phyloP scores from a whole-genome alignment of 2,797 vertebrate species.

The Sus cebifrons region DNA sequence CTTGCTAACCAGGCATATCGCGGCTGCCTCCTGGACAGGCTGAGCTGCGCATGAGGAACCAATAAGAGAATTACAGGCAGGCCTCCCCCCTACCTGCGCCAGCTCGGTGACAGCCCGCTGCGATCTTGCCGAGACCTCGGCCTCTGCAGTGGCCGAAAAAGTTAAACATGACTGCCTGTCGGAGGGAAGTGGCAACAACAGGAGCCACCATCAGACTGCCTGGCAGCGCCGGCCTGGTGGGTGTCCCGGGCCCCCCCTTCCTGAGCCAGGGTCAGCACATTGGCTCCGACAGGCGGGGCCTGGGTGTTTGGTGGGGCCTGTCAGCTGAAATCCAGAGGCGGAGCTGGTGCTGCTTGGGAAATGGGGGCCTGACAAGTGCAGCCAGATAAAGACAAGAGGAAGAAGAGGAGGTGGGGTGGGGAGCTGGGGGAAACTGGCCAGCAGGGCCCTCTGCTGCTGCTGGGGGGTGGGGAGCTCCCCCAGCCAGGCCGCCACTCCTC shows the following conservation, averaged over 20 bases:
- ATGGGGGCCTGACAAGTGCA: slow-evolving; percentile 85
- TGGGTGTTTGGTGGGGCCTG: slow-evolving; percentile 84
- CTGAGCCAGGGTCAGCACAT: slow-evolving; percentile 83
- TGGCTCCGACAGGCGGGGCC: slow-evolving; percentile 88
- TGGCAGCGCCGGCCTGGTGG: slow-evolving; percentile 84
- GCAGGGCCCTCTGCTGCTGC: not conserved
- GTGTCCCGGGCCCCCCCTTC: slow-evolving; percentile 79
- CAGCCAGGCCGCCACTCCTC: slow-evolving; percentile 85
- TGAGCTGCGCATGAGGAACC: not conserved
- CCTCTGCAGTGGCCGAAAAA: slow-evolving; percentile 86
- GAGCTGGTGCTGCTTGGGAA: slow-evolving; percentile 75
- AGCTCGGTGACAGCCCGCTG: slow-evolving; percentile 58
- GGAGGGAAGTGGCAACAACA: slow-evolving; percentile 85
- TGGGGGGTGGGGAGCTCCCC: not conserved
- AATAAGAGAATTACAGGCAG: not conserved
- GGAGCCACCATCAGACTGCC: slow-evolving; percentile 81
- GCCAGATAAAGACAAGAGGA: slow-evolving; percentile 81
- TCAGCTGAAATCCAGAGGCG: slow-evolving; percentile 88
- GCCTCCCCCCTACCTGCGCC: not conserved
- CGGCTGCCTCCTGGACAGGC: not conserved
- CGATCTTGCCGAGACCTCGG: slow-evolving; percentile 79
- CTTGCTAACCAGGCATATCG: accelerated
- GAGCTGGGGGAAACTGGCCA: not conserved
- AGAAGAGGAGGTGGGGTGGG: not conserved
- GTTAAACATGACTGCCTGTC: slow-evolving; percentile 89